Evolutionary conservation across 2,888 invertebrate genomes (phyloP).

Genomic region (Orchestes rusci): DNA sequence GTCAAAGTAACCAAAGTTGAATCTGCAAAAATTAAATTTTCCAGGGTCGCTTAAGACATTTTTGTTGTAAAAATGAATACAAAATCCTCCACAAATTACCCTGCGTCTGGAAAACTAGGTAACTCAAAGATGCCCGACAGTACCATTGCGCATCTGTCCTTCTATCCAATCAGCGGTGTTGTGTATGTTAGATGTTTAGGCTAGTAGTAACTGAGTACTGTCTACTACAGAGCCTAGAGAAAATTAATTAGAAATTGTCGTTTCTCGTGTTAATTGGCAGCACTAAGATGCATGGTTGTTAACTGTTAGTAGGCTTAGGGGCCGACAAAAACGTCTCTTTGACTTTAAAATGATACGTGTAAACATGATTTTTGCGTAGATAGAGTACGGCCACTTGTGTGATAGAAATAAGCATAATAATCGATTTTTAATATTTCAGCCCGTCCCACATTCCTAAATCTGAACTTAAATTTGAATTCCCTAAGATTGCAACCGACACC

Average conservation of each 20-base stretch:
- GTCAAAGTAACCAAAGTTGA: too few relatives aligned
- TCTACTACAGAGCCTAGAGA: too few relatives aligned
- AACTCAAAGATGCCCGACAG: too few relatives aligned
- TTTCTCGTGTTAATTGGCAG: constrained; percentile 31
- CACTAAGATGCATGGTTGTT: constrained; percentile 36
- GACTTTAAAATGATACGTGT: constrained; percentile 39
- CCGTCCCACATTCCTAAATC: constrained; percentile 96
- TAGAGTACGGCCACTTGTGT: constrained; percentile 22
- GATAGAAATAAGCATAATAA: constrained; percentile 22
- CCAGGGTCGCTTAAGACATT: too few relatives aligned
- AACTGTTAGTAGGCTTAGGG: constrained; percentile 33
- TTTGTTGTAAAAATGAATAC: too few relatives aligned
- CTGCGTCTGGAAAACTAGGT: too few relatives aligned
- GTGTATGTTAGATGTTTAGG: too few relatives aligned
- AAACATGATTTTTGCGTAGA: constrained; percentile 24
- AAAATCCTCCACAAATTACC: too few relatives aligned
- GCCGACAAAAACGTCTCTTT: constrained; percentile 38
- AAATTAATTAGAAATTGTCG: constrained; percentile 6
- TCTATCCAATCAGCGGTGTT: too few relatives aligned
- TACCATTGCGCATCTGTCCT: too few relatives aligned
- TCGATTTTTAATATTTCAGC: constrained; percentile 67
- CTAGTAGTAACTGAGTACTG: too few relatives aligned
- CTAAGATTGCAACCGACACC: constrained; percentile 79
- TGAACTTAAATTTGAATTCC: constrained; percentile 90
- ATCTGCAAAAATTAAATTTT: too few relatives aligned